Conservation (phyloP, 2,797 vertebrate species). For the Chanos chanos region DNA sequence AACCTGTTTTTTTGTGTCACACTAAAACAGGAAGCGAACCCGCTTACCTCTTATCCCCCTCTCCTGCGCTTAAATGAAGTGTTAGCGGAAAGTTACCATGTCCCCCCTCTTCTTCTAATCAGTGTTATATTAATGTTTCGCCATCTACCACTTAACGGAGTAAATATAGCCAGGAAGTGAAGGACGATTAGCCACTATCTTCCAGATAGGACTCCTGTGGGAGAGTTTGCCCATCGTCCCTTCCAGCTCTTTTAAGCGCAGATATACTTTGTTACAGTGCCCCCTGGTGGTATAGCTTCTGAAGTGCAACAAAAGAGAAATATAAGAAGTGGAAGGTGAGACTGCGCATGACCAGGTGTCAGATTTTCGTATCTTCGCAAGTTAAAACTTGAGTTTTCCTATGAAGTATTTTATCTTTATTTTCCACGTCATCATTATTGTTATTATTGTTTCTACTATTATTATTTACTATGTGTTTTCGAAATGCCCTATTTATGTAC, state of each 20-base stretch:
- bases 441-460: conserved; percentile 34
- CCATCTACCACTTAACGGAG: conserved; percentile 12
- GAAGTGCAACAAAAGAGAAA: conserved; percentile 21
- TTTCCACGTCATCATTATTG: conserved; percentile 30
- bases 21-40: conserved; percentile 29
- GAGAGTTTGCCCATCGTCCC: not conserved
- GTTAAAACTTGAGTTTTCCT: conserved; percentile 20
- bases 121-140: conserved; percentile 37
- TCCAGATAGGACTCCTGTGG: not conserved
- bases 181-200: not conserved
- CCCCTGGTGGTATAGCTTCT: conserved; percentile 46
- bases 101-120: conserved; percentile 34
- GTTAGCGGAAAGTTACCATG: conserved; percentile 9
- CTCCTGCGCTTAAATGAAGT: conserved; percentile 15
- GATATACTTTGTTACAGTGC: conserved; percentile 40
- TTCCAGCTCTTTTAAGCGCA: not conserved
- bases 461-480: conserved; percentile 29
- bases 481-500: conserved; percentile 57
- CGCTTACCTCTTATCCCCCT: not conserved
- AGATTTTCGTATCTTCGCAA: conserved; percentile 18
- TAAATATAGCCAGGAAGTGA: conserved; percentile 3
- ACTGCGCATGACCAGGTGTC: conserved; percentile 2
- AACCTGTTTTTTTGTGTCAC: conserved; percentile 40
- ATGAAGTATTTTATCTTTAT: conserved; percentile 12
- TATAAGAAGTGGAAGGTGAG: conserved; percentile 36